phyloP scores from a whole-genome alignment of 2,797 vertebrate species.

The Myripristis jacobus region DNA sequence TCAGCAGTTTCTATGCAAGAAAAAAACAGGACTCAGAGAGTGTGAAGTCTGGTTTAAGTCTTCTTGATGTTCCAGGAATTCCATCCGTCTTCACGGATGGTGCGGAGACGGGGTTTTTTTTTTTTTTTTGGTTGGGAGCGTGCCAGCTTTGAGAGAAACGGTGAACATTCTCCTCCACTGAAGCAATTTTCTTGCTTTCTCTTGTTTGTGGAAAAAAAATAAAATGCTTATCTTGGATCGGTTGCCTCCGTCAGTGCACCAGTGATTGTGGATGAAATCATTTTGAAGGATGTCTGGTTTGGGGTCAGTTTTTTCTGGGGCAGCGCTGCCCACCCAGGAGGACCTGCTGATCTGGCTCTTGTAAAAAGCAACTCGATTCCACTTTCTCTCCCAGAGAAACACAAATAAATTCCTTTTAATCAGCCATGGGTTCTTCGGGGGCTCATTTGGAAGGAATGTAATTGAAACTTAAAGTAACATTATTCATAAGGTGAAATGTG shows the following conservation, averaged over 20 bases:
- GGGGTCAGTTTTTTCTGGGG: slow-evolving; percentile 58
- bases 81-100: slow-evolving; percentile 47
- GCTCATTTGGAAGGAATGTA: slow-evolving; percentile 78
- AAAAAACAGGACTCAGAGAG: slow-evolving; percentile 29
- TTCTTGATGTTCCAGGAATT: slow-evolving; percentile 63
- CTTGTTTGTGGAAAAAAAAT: slow-evolving; percentile 14
- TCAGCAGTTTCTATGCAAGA: slow-evolving; percentile 32
- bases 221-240: slow-evolving; percentile 62
- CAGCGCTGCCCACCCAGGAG: slow-evolving; percentile 71
- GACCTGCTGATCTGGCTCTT: slow-evolving; percentile 72
- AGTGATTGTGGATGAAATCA: slow-evolving; percentile 61
- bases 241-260: slow-evolving; percentile 28
- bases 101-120: not conserved
- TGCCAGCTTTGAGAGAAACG: slow-evolving; percentile 33
- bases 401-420: slow-evolving; percentile 81
- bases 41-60: slow-evolving; percentile 68
- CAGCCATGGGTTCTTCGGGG: slow-evolving; percentile 64
- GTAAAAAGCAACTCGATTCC: slow-evolving; percentile 56
- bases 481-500: slow-evolving; percentile 69
- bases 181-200: slow-evolving; percentile 37
- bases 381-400: slow-evolving; percentile 65
- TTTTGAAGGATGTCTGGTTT: slow-evolving; percentile 66
- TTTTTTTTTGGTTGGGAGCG: slow-evolving; percentile 20
- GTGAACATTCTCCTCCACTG: slow-evolving; percentile 32
- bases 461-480: slow-evolving; percentile 75